Conservation (phyloP, 1,140 invertebrate genomes). For the Anastrepha ludens region DNA sequence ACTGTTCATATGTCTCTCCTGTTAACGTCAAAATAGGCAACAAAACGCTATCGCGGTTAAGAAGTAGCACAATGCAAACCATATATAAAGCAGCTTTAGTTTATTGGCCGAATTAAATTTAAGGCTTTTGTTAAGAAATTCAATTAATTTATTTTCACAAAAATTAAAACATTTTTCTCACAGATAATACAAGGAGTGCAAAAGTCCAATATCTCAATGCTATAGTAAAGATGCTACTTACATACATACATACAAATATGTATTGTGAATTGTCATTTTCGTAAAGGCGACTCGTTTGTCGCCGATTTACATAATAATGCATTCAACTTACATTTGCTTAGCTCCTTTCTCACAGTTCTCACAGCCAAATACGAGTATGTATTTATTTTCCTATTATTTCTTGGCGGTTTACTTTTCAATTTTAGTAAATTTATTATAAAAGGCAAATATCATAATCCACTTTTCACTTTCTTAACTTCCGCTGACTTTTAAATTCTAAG, state of each 20-base stretch:
- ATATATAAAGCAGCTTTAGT: too few species aligned
- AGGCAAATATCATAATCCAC: background rate
- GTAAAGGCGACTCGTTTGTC: background rate
- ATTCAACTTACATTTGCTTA: conserved; percentile 27
- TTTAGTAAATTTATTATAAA: too few species aligned
- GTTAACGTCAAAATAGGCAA: too few species aligned
- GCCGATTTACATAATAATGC: conserved; percentile 22
- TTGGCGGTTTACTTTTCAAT: background rate
- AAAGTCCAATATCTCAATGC: background rate
- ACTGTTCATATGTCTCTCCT: too few species aligned
- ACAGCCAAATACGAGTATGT: background rate
- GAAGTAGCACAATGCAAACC: too few species aligned
- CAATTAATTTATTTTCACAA: background rate
- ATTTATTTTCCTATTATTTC: background rate
- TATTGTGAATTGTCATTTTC: conserved; percentile 10
- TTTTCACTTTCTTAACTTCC: background rate
- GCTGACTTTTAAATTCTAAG: background rate
- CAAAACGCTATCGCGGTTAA: too few species aligned
- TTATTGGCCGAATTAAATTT: background rate
- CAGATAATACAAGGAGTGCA: background rate
- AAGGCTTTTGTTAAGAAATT: background rate
- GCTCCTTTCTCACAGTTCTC: background rate
- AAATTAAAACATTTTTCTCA: background rate
- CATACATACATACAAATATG: too few species aligned
- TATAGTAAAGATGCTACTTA: background rate